Evolutionary conservation across 1,140 invertebrate species (phyloP), one percentile per base, ranked within the genome.

Genomic region (Hestina assimilis): DNA sequence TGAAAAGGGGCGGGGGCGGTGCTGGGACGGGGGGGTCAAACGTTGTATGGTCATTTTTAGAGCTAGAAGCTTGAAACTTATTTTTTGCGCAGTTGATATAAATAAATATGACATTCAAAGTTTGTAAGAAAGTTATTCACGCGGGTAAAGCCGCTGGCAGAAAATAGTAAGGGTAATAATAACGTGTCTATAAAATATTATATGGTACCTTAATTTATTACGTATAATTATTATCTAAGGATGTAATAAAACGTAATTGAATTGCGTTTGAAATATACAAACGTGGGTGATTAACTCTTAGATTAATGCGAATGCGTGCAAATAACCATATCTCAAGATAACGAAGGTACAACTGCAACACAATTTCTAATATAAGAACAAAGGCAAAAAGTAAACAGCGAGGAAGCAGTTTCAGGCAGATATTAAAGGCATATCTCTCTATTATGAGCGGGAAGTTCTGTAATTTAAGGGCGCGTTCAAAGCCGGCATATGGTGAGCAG

Each of bases 351-450:
- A 21, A 51, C 35, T 41, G 41, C 50, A 48, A 24, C 35, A 48
- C 58, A 79, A 67, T 83, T 66, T 81, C 72, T 83, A 83, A 84
- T 87, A 83, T 82, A 82, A 83, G 75, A 82, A 82, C 69, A 59
- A 52, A 69, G 61, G 75, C 77, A 87, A 85, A 87, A 87, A 85
- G 80, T 79, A 85, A 85, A 87, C 79, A 87, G 66, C 72, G 63
- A 61, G 61, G 67, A 69, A 72, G 72, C 73, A 75, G 72, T 83
- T 79, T 72, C 76, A 74, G 79, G 77, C 80, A 83, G 83, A 87
- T 87, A 87, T 87, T 87, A 87, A 87, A 87, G 82, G 80, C 83
- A 87, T 87, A 87, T 87, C 83, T 87, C 83, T 87, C 82, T 84
- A 87, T 85, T 87, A 85, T 85, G 82, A 84, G 82, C 80, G 80